Evolutionary conservation across 2,797 vertebrate genomes (phyloP).

Genomic region (Pitangus sulphuratus): DNA sequence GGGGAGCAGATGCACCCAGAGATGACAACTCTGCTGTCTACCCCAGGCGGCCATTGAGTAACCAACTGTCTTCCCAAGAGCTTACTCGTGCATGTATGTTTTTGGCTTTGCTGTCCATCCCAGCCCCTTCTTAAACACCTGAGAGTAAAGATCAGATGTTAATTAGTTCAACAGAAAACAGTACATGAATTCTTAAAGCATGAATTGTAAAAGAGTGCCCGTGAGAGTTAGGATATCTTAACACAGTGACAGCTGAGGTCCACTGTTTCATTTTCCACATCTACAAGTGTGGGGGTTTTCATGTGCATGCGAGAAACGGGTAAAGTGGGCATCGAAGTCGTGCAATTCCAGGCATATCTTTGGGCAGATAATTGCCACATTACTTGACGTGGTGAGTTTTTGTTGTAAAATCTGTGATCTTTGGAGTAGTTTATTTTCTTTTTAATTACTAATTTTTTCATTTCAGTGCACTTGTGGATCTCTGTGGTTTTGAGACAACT

Average conservation of each 20-base stretch:
- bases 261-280: background rate
- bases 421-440: background rate
- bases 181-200: background rate
- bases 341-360: background rate
- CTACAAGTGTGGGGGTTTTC: background rate
- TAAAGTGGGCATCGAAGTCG: background rate
- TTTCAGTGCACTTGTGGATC: background rate
- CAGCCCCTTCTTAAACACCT: background rate
- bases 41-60: background rate
- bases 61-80: background rate
- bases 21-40: constrained; percentile 8
- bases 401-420: background rate
- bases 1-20: constrained; percentile 76
- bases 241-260: background rate
- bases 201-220: background rate
- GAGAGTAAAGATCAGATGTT: background rate
- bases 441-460: background rate
- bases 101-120: background rate
- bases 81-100: rapidly evolving
- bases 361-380: background rate
- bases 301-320: rapidly evolving
- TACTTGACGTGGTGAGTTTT: background rate
- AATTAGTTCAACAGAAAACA: background rate
- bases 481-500: background rate
- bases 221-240: background rate